phyloP scores from a whole-genome alignment of 2,113 vertebrate species.

The Chrysemys picta region DNA sequence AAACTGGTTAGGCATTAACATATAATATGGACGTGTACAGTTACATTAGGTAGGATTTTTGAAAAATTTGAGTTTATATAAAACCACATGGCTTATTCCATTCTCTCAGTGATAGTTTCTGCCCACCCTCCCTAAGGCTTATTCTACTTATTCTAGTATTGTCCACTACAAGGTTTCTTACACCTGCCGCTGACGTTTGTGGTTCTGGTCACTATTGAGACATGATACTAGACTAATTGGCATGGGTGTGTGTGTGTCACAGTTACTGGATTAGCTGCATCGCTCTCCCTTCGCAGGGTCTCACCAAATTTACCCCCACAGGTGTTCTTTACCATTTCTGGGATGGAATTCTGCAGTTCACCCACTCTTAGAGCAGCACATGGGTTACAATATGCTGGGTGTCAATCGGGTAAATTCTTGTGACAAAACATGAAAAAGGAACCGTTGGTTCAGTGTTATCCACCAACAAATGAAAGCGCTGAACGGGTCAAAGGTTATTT shows the following conservation, averaged over 20 bases:
- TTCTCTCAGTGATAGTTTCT: neutral
- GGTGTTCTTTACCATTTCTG: too few relatives aligned
- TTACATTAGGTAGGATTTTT: neutral
- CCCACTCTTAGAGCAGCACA: too few relatives aligned
- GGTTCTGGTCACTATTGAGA: neutral
- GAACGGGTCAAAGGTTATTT: neutral
- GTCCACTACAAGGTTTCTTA: neutral
- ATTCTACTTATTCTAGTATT: neutral
- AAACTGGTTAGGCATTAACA: neutral
- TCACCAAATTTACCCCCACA: neutral
- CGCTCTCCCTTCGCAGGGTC: neutral
- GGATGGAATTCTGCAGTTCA: too few relatives aligned
- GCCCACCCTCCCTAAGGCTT: neutral
- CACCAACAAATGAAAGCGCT: neutral
- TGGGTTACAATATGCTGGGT: too few relatives aligned
- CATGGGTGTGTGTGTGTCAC: neutral
- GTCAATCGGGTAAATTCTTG: too few relatives aligned
- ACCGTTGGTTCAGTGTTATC: neutral
- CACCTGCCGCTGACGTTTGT: accelerated
- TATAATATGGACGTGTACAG: neutral
- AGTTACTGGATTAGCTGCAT: neutral
- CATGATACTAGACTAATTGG: neutral
- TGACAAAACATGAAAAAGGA: neutral
- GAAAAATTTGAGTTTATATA: neutral
- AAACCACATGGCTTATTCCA: neutral